These are phyloP conservation scores for Silurus aristotelis DNA, from an alignment of 2,797 vertebrate species.

Conservation along the genomic window DNA sequence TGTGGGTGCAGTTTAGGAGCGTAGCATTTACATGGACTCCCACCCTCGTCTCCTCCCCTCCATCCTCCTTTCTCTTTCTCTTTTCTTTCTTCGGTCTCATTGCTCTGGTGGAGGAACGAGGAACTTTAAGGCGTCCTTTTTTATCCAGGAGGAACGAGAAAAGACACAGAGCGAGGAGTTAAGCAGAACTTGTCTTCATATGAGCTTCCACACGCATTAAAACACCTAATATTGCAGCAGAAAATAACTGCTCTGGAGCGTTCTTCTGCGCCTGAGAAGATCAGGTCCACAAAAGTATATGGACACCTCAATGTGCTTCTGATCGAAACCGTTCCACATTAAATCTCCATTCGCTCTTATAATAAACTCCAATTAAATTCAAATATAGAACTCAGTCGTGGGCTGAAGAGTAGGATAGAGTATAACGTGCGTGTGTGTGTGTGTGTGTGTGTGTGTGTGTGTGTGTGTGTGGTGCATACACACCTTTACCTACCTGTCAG, in stretches of 20 bases:
- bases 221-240: background rate
- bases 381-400: background rate
- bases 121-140: conserved; percentile 3
- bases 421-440: background rate
- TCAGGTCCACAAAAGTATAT: no score
- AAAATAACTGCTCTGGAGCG: background rate
- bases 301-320: no score
- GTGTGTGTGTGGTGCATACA: background rate
- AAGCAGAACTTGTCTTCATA: background rate
- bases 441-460: conserved; percentile 3
- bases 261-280: background rate
- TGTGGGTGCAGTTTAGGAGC: conserved; percentile 51
- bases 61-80: conserved; percentile 6
- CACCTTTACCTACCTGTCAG: conserved; percentile 37
- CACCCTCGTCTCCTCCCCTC: conserved; percentile 27
- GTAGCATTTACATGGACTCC: conserved; percentile 42
- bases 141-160: background rate
- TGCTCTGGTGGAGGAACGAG: background rate
- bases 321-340: no score
- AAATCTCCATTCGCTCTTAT: no score
- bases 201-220: background rate
- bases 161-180: no score
- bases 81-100: conserved; percentile 8
- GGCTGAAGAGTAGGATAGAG: background rate
- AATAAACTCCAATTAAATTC: no score